Evolutionary conservation across 2,113 vertebrate species (phyloP).

Genomic region (Pangasianodon hypophthalmus): DNA sequence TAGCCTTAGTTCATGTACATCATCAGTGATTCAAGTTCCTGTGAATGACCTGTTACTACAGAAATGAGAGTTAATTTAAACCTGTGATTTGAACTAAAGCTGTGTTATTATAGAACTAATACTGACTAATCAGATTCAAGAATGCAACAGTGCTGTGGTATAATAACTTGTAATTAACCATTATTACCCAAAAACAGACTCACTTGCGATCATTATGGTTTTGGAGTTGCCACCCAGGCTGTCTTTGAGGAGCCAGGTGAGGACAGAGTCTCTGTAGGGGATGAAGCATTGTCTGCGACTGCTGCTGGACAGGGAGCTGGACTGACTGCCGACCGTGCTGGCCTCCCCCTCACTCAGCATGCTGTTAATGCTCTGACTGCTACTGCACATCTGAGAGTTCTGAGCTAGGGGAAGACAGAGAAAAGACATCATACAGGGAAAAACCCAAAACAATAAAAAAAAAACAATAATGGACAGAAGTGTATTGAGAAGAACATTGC

Average conservation of each 20-base stretch:
- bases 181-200: slow-evolving; percentile 58
- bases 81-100: not conserved
- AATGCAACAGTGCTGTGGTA: not conserved
- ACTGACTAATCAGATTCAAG: not conserved
- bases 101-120: not conserved
- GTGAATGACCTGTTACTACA: not conserved
- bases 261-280: slow-evolving; percentile 93
- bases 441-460: not conserved
- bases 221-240: slow-evolving; percentile 96
- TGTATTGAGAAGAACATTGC: not conserved
- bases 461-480: not conserved
- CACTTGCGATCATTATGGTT: slow-evolving; percentile 98
- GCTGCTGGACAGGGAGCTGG: slow-evolving; percentile 72
- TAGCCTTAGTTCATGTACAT: not conserved
- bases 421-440: not conserved
- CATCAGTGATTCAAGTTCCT: not conserved
- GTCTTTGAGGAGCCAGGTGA: slow-evolving; percentile 98
- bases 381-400: slow-evolving; percentile 93
- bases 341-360: slow-evolving; percentile 81
- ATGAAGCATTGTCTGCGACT: slow-evolving; percentile 84
- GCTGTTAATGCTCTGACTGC: slow-evolving; percentile 90
- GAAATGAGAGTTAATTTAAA: not conserved
- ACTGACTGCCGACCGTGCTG: slow-evolving; percentile 71
- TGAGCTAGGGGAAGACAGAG: slow-evolving; percentile 78
- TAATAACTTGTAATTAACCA: not conserved